Base-by-base conservation (phyloP, 1,140 invertebrate genomes). In the Drosophila nannoptera region DNA sequence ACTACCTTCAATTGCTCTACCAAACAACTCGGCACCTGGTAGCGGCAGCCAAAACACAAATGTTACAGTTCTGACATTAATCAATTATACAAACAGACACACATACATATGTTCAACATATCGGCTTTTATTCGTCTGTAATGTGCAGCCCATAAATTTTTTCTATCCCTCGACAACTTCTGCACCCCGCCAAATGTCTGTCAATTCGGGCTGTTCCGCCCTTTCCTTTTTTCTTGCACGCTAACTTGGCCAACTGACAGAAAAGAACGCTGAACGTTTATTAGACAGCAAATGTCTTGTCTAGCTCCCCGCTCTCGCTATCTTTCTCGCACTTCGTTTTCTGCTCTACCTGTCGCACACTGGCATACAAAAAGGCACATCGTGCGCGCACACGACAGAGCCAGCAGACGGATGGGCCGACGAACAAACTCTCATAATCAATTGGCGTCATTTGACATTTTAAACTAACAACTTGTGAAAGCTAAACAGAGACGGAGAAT, bases 361-460 rank as follows among this genome's bases (percentile, higher is more conserved):
- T 77, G 81, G 80, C 80, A 84, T 84, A 81, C 80, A 67, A 84
- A 83, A 84, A 84, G 80, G 71, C 80, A 78, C 71, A 82, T 80
- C 56, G 72, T 63, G 59, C 35, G 73, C 76, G 42, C 52, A 36
- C 40, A 52, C 52, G 58, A 49, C 38, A 68, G 52, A 36, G 35
- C 11, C 4, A 11, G 7, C 63, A 43, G 31, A 40, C 7, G 31
- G 8, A 31, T 4, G 40, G 7, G 12, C 40, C 14, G 36, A 52
- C 22, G 52, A 59, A 31, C 48, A 69, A 48, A 63, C 78, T 78
- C 80, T 84, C 81, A 86, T 86, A 86, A 86, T 86, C 81, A 86
- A 86, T 86, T 87, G 81, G 82, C 77, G 82, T 86, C 74, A 75
- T 87, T 87, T 86, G 81, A 87, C 82, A 86, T 86, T 86, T 81